Base-by-base conservation (phyloP, 2,113 vertebrate genomes). In the Anoura caudifer region DNA sequence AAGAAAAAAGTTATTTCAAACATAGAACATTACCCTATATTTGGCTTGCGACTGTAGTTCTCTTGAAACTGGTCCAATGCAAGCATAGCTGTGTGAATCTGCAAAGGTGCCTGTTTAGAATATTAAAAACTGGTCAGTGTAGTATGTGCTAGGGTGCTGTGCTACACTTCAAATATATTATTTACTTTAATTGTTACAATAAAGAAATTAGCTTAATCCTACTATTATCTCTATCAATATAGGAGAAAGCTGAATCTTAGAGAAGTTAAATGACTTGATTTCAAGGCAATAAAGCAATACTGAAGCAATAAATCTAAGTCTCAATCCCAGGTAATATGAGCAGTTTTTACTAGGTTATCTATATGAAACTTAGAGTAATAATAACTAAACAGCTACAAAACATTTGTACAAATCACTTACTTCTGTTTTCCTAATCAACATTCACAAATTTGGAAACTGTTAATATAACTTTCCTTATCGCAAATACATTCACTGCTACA, bases 41-140 rank as follows among this genome's bases (percentile, higher is more conserved):
- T 99, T 2, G 99, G 99, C 87, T 99, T 96, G 13, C 99, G 99
- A 96, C 95, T 97, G 80, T 99, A 98, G 81, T 98, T 99, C 97
- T 99, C 99, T 98, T 99, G 99, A 92, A 99, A 99, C 86, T 97
- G 97, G 96, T 99, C 99, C 97, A 99, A 98, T 43, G 99, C 99
- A 97, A 99, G 98, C 99, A 99, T 99, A 77, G 99, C 99, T 59
- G 98, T 92, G 7, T 99, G 99, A 96, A 99, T 99, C 98, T 99
- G 99, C 84, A 99, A 97, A 20, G 99, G 99, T 77, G 99, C 99
- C 99, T 99, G 96, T 98, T 88, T 70, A 95, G 36, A 97, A 97
- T 10, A 95, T 87, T 69, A 96, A 88, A 88, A 94, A 75, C 59
- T 73, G 75, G 43, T 43, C 47, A 87, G 54, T 20, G 24, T 86